These are phyloP conservation scores for Sebastes minor DNA, from an alignment of 2,797 vertebrate genomes.

Conservation along the genomic window DNA sequence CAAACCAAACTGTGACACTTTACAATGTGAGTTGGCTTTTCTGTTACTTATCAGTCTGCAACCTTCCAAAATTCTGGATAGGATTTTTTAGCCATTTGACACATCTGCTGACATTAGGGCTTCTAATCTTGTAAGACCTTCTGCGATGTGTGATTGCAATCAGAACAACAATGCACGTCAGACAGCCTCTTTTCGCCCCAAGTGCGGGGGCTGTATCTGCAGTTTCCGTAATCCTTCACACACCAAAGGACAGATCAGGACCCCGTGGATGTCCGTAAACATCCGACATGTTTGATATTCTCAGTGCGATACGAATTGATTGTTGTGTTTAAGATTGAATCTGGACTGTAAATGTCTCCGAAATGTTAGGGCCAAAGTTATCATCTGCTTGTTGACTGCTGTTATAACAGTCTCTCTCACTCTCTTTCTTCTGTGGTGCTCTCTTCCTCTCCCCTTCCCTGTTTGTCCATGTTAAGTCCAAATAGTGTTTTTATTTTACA, in stretches of 20 bases:
- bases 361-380: constrained; percentile 43
- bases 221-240: constrained; percentile 19
- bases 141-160: constrained; percentile 32
- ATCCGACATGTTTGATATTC: constrained; percentile 58
- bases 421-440: not conserved
- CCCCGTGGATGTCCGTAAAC: constrained; percentile 42
- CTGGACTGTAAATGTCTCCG: constrained; percentile 53
- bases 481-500: not conserved
- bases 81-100: constrained; percentile 1
- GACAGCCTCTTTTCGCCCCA: not conserved
- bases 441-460: not conserved
- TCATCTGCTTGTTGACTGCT: constrained; percentile 6
- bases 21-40: not conserved
- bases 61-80: not conserved
- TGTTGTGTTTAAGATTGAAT: constrained; percentile 49
- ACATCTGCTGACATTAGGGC: constrained; percentile 12
- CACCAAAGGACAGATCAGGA: constrained; percentile 27
- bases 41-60: not conserved
- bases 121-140: constrained; percentile 13
- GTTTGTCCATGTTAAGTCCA: not conserved
- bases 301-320: not conserved
- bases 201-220: not conserved
- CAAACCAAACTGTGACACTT: not conserved
- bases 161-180: not conserved
- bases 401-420: not conserved